Percentiles rank a stretch among this genome's conserved stretches.
Conservation (phyloP, 2,888 invertebrate genomes). For the Pyrgus malvae region DNA sequence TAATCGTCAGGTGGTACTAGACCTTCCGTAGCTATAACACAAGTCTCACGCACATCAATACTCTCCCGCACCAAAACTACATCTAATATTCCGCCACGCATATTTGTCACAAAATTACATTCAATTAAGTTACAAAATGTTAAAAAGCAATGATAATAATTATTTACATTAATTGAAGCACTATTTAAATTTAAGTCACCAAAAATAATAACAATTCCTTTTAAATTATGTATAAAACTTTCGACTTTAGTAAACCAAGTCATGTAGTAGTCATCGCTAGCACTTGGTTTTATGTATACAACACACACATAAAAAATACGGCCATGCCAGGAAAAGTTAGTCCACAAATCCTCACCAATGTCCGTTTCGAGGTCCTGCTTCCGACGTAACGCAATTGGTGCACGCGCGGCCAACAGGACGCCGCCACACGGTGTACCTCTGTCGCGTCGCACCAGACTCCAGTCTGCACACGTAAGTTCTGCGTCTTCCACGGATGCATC, state of each 20-base stretch:
- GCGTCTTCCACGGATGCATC: constrained; percentile 24
- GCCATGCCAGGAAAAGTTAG: constrained; percentile 15
- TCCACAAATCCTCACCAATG: constrained; percentile 31
- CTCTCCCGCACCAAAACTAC: constrained; percentile 25
- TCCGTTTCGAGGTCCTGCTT: constrained; percentile 25
- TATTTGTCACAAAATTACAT: constrained; percentile 18
- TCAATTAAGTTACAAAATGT: constrained; percentile 21
- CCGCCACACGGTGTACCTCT: constrained; percentile 24
- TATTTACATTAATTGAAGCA: constrained; percentile 15
- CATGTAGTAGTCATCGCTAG: constrained; percentile 26
- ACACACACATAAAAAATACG: constrained; percentile 21
- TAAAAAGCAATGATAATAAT: constrained; percentile 24
- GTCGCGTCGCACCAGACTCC: constrained; percentile 29
- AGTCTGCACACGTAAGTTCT: constrained; percentile 18
- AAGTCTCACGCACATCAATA: neutral
- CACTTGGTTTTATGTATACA: constrained; percentile 29
- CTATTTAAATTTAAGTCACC: constrained; percentile 26
- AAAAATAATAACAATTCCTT: constrained; percentile 18
- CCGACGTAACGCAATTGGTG: constrained; percentile 13
- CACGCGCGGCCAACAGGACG: constrained; percentile 24
- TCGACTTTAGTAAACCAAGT: constrained; percentile 25
- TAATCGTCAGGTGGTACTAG: constrained; percentile 11
- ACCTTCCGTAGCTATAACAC: neutral
- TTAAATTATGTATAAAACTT: constrained; percentile 16
- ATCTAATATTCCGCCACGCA: constrained; percentile 18